Base-by-base conservation (phyloP, 2,888 invertebrate species). In the Bombylius discolor region DNA sequence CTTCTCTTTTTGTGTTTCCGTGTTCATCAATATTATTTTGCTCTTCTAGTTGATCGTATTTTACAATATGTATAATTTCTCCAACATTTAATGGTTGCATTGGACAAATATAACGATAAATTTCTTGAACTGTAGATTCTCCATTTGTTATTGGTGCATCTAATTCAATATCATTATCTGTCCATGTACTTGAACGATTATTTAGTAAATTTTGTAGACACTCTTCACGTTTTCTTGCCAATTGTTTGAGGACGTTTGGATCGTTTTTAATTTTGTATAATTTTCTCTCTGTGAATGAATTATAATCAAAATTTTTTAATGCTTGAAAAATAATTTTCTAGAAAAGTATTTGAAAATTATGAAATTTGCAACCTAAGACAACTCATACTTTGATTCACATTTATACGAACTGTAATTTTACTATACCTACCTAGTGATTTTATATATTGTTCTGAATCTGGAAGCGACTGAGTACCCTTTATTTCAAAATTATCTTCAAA, bases 391-490 rank as follows among this genome's bases (percentile, higher is more conserved):
- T 23, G 23, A 23, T 23, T 23, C 23, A 23, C 23, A 23, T 23
- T 23, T 23, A 47, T 31, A 46, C 14, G 5, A 48, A 47, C 11
- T 39, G 49, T 32, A 53, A 36, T 36, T 36, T 36, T 36, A 44
- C 49, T 3, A 14, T 75, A 87, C 87, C 85, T 75, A 87, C 87
- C 85, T 64, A 88, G 77, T 61, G 80, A 72, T 58, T 82, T 81
- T 55, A 87, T 72, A 57, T 74, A 74, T 49, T 65, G 66, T 39
- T 66, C 62, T 3, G 73, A 73, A 58, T 73, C 74, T 1, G 71
- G 72, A 54, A 72, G 60, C 3, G 85, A 85, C 55, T 67, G 65
- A 70, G 65, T 34, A 63, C 64, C 54, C 57, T 67, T 63, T 39
- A 78, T 75, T 61, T 73, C 70, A 65, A 81, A 81, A 68, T 81